These are phyloP conservation scores for Montifringilla adamsi DNA, from an alignment of 2,113 vertebrate genomes.

Conservation along the genomic window DNA sequence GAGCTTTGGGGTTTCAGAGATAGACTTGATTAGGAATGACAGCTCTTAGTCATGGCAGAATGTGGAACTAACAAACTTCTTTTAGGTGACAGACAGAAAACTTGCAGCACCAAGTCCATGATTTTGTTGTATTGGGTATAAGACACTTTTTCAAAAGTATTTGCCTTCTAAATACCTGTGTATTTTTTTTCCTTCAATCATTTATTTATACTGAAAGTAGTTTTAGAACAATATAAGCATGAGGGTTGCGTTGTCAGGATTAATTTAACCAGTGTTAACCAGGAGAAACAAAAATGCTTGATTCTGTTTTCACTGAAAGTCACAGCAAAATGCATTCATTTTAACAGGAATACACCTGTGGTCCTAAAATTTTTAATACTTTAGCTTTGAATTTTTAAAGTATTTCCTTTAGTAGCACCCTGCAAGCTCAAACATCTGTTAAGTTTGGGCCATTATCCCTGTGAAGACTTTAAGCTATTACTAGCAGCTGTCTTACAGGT, in stretches of 20 bases:
- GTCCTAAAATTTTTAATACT: background rate
- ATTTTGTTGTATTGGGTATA: background rate
- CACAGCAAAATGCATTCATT: background rate
- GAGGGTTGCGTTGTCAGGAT: background rate
- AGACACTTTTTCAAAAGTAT: background rate
- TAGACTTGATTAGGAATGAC: constrained; percentile 37
- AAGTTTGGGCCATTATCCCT: background rate
- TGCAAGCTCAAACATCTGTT: background rate
- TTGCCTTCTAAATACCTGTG: background rate
- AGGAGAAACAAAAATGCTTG: background rate
- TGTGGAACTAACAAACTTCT: constrained; percentile 5
- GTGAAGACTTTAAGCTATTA: background rate
- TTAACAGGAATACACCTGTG: background rate
- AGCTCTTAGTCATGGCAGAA: background rate
- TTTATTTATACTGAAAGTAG: background rate
- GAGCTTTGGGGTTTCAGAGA: constrained; percentile 17
- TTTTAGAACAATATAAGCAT: background rate
- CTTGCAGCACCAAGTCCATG: background rate
- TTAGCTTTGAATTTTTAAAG: background rate
- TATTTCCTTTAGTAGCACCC: background rate
- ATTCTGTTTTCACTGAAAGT: background rate
- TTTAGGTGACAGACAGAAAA: background rate
- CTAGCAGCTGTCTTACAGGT: background rate
- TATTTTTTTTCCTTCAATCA: background rate
- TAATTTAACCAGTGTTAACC: background rate